phyloP scores from a whole-genome alignment of 2,113 vertebrate species.

The Epinephelus lanceolatus region DNA sequence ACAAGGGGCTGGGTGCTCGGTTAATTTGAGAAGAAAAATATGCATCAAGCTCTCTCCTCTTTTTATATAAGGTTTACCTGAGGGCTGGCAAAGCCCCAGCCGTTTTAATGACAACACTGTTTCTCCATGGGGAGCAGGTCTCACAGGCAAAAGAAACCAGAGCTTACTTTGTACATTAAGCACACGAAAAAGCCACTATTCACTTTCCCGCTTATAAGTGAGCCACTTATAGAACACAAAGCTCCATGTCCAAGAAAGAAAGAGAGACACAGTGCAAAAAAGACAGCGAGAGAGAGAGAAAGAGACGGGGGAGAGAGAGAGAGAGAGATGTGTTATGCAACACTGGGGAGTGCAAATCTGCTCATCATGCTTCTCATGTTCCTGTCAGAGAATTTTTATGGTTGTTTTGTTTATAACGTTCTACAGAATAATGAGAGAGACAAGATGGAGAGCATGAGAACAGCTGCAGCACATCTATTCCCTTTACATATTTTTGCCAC shows the following conservation, averaged over 20 bases:
- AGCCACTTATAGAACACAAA: conserved; percentile 68
- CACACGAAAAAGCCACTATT: conserved; percentile 51
- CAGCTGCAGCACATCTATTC: conserved; percentile 63
- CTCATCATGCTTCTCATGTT: conserved; percentile 81
- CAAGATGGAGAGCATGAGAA: conserved; percentile 57
- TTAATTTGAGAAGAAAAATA: conserved; percentile 56
- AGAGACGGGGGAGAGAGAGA: conserved; percentile 20
- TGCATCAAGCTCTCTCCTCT: conserved; percentile 39
- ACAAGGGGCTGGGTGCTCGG: conserved; percentile 28
- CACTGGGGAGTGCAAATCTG: conserved; percentile 76
- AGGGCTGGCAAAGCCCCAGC: conserved; percentile 35
- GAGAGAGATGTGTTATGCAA: conserved; percentile 74
- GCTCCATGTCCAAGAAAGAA: conserved; percentile 67
- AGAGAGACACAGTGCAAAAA: conserved; percentile 56
- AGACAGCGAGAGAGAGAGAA: conserved; percentile 22
- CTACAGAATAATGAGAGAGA: conserved; percentile 64
- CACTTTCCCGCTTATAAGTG: conserved; percentile 52
- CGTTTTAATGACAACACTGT: conserved; percentile 46
- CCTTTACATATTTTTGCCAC: conserved; percentile 33
- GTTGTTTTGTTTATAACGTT: conserved; percentile 72
- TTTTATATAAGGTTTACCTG: conserved; percentile 62
- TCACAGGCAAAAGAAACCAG: conserved; percentile 47
- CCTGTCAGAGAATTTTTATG: conserved; percentile 73
- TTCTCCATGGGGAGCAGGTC: conserved; percentile 40
- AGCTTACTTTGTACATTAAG: conserved; percentile 52